Evolutionary conservation across 35 echinoderm and acorn worm genomes (phyloP), one percentile per base, ranked within the genome.

Genomic region (Holothuria glaberrima): DNA sequence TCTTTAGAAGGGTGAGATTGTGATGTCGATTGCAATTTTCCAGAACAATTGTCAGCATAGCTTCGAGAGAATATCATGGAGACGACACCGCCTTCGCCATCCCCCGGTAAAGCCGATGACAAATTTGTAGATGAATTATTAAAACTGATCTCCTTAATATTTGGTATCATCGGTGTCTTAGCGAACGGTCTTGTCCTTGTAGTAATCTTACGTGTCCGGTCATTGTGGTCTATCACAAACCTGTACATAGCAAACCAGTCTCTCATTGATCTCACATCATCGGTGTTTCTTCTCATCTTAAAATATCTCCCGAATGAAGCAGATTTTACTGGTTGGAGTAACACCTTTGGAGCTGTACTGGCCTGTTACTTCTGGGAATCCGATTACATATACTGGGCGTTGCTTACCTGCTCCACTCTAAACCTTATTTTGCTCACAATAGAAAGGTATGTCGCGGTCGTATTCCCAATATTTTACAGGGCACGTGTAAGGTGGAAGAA

Each of bases 181-280:
- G 94, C 88, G 5, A 97, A 97, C 71, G 92, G 88, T 6, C 65
- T 93, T 2, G 94, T 97, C 10, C 93, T 97, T 72, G 87, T 88
- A 48, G 83, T 93, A 26, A 59, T 90, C 5, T 29, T 88, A 14
- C 45, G 83, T 4, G 92, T 90, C 59, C 94, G 91, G 9, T 95
- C 94, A 50, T 72, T 97, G 4, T 65, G 88, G 20, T 86, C 78
- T 17, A 84, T 93, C 19, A 93, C 94, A 10, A 97, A 97, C 33
- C 45, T 97, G 29, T 83, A 93, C 34, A 91, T 95, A 22, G 78
- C 84, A 32, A 95, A 95, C 86, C 94, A 95, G 36, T 89, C 94
- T 30, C 48, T 97, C 0, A 91, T 97, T 5, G 94, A 97, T 68
- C 75, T 95, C 30, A 28, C 52, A 12, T 68, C 61, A 21, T 88